These are phyloP conservation scores for Porites lobata DNA, from an alignment of 92 coral and sea anemone genomes.

Conservation along the genomic window DNA sequence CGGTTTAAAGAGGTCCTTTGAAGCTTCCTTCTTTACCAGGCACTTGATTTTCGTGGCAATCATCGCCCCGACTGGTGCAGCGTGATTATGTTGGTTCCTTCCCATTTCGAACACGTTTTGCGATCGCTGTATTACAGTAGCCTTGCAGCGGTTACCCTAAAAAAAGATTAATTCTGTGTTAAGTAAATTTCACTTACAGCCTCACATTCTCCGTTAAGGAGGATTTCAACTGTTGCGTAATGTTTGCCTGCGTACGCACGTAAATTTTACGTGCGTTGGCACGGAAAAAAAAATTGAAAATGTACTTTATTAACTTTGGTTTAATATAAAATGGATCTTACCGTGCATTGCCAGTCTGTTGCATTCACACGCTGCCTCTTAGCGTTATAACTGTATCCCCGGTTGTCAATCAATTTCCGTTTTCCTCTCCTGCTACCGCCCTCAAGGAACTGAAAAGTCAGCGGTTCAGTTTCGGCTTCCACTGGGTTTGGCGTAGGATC, in stretches of 20 bases:
- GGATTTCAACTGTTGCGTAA: too few relatives aligned
- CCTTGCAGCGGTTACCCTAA: too few relatives aligned
- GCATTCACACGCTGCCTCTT: slow-evolving; percentile 8
- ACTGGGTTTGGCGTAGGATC: slow-evolving; percentile 5
- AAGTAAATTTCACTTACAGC: too few relatives aligned
- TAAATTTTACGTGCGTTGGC: too few relatives aligned
- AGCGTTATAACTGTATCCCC: slow-evolving; percentile 19
- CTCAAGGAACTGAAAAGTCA: slow-evolving; percentile 1
- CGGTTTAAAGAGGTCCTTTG: slow-evolving; percentile 30
- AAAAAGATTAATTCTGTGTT: too few relatives aligned
- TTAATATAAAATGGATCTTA: neutral
- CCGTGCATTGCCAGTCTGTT: slow-evolving; percentile 16
- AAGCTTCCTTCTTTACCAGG: slow-evolving; percentile 14
- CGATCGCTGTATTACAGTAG: neutral
- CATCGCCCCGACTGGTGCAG: neutral
- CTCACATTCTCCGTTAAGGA: too few relatives aligned
- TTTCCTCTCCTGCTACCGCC: slow-evolving; percentile 27
- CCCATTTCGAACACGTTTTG: too few relatives aligned
- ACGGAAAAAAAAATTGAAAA: too few relatives aligned
- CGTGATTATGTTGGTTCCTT: too few relatives aligned
- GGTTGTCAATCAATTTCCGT: slow-evolving; percentile 20
- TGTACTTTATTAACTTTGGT: too few relatives aligned
- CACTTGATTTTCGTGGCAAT: slow-evolving; percentile 22
- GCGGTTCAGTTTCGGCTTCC: neutral
- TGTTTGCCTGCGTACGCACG: too few relatives aligned